Evolutionary conservation across 2,888 invertebrate genomes (phyloP).

Genomic region (Mimachlamys varia): DNA sequence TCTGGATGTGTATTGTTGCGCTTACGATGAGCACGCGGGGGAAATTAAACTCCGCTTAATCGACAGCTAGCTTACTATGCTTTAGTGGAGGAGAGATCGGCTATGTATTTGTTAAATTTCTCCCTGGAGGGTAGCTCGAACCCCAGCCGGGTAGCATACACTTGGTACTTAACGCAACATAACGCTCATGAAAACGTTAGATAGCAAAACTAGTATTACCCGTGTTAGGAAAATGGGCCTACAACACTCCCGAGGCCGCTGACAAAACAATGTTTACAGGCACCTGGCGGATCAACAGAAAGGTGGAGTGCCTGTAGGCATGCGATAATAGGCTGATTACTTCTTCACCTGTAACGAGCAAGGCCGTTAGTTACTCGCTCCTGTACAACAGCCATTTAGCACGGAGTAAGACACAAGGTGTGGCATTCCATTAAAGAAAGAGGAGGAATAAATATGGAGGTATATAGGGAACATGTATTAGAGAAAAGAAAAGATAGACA

Average conservation of each 20-base stretch:
- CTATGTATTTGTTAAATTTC: slow-evolving; percentile 50
- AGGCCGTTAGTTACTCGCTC: background rate
- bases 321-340: background rate
- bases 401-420: background rate
- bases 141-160: slow-evolving; percentile 48
- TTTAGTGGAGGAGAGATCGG: slow-evolving; percentile 46
- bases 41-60: slow-evolving; percentile 49
- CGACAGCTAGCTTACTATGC: slow-evolving; percentile 48
- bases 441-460: too few species aligned
- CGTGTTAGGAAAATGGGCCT: slow-evolving; percentile 10
- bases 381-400: background rate
- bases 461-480: too few species aligned
- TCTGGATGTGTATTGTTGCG: slow-evolving; percentile 49
- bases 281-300: background rate
- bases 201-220: background rate
- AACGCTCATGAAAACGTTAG: background rate
- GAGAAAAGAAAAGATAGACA: too few species aligned
- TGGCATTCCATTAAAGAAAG: too few species aligned
- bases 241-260: background rate
- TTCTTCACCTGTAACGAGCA: background rate
- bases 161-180: background rate
- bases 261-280: background rate
- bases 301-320: background rate
- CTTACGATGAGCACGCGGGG: slow-evolving; percentile 48
- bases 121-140: slow-evolving; percentile 50